Evolutionary conservation across 2,113 vertebrate species (phyloP).

Genomic region (Philantomba maxwellii): DNA sequence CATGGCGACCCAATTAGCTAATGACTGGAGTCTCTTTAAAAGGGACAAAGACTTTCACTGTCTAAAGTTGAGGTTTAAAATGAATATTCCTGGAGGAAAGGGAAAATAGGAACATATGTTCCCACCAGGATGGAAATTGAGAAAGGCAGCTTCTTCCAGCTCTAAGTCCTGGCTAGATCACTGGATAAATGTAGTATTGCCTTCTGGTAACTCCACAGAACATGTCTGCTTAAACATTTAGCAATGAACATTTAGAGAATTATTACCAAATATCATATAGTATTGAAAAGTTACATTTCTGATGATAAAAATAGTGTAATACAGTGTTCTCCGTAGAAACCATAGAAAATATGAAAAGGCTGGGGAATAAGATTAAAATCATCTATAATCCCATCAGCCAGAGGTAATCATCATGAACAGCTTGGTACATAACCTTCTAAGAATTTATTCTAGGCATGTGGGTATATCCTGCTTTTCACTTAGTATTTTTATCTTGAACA

Average conservation of each 20-base stretch:
- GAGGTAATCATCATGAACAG: background rate
- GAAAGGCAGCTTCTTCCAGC: background rate
- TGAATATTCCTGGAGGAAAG: background rate
- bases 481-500: conserved; percentile 21
- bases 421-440: background rate
- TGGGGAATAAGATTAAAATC: conserved; percentile 9
- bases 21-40: background rate
- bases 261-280: background rate
- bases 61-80: conserved; percentile 30
- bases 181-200: background rate
- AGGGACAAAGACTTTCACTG: conserved; percentile 8
- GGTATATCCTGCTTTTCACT: background rate
- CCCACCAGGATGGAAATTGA: background rate
- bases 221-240: conserved; percentile 19
- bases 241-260: background rate
- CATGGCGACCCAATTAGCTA: background rate
- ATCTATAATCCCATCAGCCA: background rate
- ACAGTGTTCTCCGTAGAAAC: background rate
- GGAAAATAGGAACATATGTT: background rate
- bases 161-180: background rate
- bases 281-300: conserved; percentile 20
- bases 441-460: conserved; percentile 18
- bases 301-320: background rate
- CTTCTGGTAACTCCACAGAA: background rate
- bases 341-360: background rate